phyloP scores from a whole-genome alignment of 2,888 invertebrate genomes.

The Zootermopsis nevadensis region DNA sequence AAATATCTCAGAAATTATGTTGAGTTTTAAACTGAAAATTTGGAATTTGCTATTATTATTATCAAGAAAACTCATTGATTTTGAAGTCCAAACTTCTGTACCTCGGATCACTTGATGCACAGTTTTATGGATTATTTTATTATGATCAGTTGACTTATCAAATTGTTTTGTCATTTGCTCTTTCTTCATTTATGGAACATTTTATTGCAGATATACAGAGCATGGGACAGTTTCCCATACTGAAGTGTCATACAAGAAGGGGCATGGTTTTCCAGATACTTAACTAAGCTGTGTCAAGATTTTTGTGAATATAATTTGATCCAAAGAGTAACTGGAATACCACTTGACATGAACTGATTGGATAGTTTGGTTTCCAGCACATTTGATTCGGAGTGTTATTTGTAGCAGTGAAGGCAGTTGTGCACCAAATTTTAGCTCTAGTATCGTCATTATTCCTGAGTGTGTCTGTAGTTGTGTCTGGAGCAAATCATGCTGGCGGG shows the following conservation, averaged over 20 bases:
- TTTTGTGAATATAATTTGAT: conserved; percentile 44
- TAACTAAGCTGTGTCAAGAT: conserved; percentile 43
- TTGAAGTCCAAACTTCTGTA: no score
- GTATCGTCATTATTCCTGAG: conserved; percentile 26
- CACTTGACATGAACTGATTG: conserved; percentile 29
- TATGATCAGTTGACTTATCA: no score
- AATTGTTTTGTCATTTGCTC: no score
- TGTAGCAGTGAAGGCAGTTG: conserved; percentile 36
- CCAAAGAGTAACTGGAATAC: conserved; percentile 49
- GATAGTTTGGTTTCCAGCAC: conserved; percentile 34
- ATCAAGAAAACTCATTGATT: no score
- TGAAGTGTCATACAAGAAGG: conserved; percentile 41
- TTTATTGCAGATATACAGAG: conserved; percentile 49
- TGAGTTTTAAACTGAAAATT: no score
- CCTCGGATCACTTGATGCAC: no score
- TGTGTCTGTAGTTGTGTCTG: conserved; percentile 46
- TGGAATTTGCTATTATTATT: no score
- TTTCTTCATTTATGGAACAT: background rate
- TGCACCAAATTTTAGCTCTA: conserved; percentile 43
- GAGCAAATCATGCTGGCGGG: conserved; percentile 46
- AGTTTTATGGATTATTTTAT: no score
- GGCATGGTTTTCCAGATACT: conserved; percentile 46
- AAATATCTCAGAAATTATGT: no score
- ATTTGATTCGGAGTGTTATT: conserved; percentile 45
- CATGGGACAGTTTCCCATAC: conserved; percentile 46